A percentile compares a stretch with the other conserved stretches of the same genome.
phyloP scores from a whole-genome alignment of 1,140 invertebrate genomes.

The Drosophila kepulauana region DNA sequence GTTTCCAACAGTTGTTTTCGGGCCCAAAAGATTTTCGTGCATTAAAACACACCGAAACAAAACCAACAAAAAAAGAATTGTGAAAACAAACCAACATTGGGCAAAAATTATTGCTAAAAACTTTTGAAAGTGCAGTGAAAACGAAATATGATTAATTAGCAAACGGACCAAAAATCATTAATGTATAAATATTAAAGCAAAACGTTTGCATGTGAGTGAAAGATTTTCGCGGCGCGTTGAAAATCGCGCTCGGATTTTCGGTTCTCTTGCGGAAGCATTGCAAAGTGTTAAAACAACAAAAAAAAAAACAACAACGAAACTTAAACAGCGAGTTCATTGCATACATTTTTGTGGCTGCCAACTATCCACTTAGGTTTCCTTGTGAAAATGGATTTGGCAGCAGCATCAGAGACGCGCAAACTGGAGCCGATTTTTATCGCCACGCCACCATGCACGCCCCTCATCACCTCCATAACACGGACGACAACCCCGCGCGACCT shows the following conservation, averaged over 20 bases:
- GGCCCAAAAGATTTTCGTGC: slow-evolving; percentile 35
- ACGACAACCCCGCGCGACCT: slow-evolving; percentile 74
- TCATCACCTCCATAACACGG: slow-evolving; percentile 59
- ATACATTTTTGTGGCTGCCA: slow-evolving; percentile 60
- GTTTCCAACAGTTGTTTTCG: slow-evolving; percentile 9
- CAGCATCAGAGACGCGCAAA: slow-evolving; percentile 52
- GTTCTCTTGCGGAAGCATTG: slow-evolving; percentile 30
- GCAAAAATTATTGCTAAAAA: slow-evolving; percentile 70
- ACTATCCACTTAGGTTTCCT: not conserved
- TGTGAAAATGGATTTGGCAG: slow-evolving; percentile 24
- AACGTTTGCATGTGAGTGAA: slow-evolving; percentile 64
- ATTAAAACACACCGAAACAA: slow-evolving; percentile 12
- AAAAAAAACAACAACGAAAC: slow-evolving; percentile 14
- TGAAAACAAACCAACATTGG: slow-evolving; percentile 61
- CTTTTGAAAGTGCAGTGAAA: slow-evolving; percentile 82
- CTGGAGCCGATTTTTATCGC: slow-evolving; percentile 74
- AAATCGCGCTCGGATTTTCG: slow-evolving; percentile 54
- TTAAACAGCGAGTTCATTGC: slow-evolving; percentile 65
- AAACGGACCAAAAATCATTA: slow-evolving; percentile 65
- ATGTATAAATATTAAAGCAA: slow-evolving; percentile 64
- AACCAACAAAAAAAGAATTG: slow-evolving; percentile 60
- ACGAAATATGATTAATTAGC: slow-evolving; percentile 83
- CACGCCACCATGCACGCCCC: slow-evolving; percentile 59
- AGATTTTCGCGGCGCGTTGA: slow-evolving; percentile 60
- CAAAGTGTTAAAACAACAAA: slow-evolving; percentile 13